A percentile compares a stretch with the other conserved stretches of the same genome.
Conservation (phyloP, 2,888 invertebrate species). For the Drosophila siamana region DNA sequence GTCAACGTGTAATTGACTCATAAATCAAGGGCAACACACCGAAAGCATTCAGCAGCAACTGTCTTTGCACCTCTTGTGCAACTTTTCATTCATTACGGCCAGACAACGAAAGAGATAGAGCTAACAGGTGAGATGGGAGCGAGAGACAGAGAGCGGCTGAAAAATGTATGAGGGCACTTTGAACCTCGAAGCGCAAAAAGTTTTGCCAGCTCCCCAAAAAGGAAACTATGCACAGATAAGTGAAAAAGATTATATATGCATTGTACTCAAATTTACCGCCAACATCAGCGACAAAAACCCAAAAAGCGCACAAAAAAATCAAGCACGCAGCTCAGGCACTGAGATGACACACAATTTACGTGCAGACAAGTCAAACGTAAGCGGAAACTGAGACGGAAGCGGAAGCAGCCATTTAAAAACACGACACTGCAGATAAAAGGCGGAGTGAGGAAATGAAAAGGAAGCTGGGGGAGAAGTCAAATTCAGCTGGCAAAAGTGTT, state of each 20-base stretch:
- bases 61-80: conserved; percentile 37
- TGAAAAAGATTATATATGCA: conserved; percentile 80
- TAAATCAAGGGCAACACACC: conserved; percentile 73
- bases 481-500: conserved; percentile 3
- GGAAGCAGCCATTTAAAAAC: conserved; percentile 77
- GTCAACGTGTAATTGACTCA: conserved; percentile 66
- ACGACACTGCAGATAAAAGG: conserved; percentile 36
- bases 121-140: not conserved
- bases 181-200: conserved; percentile 73
- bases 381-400: conserved; percentile 64
- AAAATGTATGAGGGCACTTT: conserved; percentile 71
- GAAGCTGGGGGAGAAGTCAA: not conserved
- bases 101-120: not conserved
- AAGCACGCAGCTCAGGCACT: conserved; percentile 35
- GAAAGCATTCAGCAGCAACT: conserved; percentile 56
- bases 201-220: conserved; percentile 42
- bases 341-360: conserved; percentile 73
- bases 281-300: conserved; percentile 54
- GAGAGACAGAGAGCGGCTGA: not conserved
- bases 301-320: conserved; percentile 14
- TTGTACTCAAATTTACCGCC: conserved; percentile 78
- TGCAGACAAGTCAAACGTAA: conserved; percentile 75
- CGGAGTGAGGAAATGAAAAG: conserved; percentile 4
- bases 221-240: conserved; percentile 77
- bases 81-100: not conserved